Evolutionary conservation across 2,797 vertebrate species (phyloP).

Genomic region (Pogoniulus pusillus): DNA sequence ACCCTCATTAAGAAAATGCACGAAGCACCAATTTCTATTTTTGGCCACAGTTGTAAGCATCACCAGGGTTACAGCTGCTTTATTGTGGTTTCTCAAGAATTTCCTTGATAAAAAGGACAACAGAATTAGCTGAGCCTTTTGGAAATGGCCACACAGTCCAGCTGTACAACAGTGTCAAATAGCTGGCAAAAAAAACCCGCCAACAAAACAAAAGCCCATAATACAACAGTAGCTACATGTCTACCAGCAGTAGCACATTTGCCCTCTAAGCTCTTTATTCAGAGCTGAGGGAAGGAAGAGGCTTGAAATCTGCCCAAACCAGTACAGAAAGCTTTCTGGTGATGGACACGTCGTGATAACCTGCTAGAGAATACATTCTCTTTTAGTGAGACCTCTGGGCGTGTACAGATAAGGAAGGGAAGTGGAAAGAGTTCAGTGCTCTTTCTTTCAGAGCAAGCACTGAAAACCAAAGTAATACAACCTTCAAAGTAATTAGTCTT

Average conservation of each 20-base stretch:
- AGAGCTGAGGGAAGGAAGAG: not conserved
- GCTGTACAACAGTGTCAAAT: slow-evolving; percentile 53
- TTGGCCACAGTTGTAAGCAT: slow-evolving; percentile 14
- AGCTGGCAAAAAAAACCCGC: not conserved
- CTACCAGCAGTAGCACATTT: not conserved
- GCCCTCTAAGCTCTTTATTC: slow-evolving; percentile 32
- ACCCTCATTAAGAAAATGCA: slow-evolving; percentile 43
- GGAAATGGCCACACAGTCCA: slow-evolving; percentile 19
- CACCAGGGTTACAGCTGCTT: slow-evolving; percentile 51
- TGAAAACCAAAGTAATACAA: slow-evolving; percentile 4
- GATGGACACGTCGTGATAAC: not conserved
- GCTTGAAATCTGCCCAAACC: not conserved
- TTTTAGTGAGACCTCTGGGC: not conserved
- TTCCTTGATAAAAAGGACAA: slow-evolving; percentile 67
- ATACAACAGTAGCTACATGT: slow-evolving; percentile 14
- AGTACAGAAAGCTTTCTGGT: not conserved
- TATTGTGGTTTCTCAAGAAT: slow-evolving; percentile 64
- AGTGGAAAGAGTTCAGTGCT: not conserved
- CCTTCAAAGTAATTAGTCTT: not conserved
- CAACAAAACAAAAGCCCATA: slow-evolving; percentile 14
- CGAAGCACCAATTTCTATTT: slow-evolving; percentile 46
- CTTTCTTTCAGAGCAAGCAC: not conserved
- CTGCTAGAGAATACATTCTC: not conserved
- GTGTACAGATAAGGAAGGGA: not conserved
- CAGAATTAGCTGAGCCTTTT: slow-evolving; percentile 58